These are phyloP conservation scores for Corapipo altera DNA, from an alignment of 2,113 vertebrate species.

Conservation along the genomic window DNA sequence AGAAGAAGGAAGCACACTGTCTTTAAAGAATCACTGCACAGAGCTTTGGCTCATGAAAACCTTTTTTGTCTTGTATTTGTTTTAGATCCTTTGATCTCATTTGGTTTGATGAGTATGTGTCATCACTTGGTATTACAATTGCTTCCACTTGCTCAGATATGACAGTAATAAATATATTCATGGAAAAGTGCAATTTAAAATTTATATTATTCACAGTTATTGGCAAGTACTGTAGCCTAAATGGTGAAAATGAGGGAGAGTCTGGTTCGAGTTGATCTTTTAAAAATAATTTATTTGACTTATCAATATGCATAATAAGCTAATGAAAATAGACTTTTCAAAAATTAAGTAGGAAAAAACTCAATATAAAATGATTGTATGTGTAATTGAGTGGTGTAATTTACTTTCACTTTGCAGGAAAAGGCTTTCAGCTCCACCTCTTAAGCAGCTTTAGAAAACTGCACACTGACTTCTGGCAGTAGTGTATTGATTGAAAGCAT, in stretches of 20 bases:
- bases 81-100: slow-evolving; percentile 41
- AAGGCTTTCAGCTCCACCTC: slow-evolving; percentile 40
- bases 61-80: slow-evolving; percentile 23
- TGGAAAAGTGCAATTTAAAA: slow-evolving; percentile 36
- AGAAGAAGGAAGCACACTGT: not conserved
- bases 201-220: slow-evolving; percentile 31
- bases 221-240: slow-evolving; percentile 2
- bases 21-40: not conserved
- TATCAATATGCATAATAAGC: slow-evolving; percentile 2
- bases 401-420: slow-evolving; percentile 62
- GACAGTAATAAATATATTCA: slow-evolving; percentile 43
- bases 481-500: slow-evolving; percentile 17
- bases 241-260: not conserved
- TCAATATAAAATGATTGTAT: slow-evolving; percentile 16
- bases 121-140: slow-evolving; percentile 37
- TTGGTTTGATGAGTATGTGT: slow-evolving; percentile 32
- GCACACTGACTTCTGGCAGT: not conserved
- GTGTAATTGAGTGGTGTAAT: slow-evolving; percentile 47
- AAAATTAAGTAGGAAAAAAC: slow-evolving; percentile 34
- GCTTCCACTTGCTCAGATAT: slow-evolving; percentile 49
- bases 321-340: slow-evolving; percentile 35
- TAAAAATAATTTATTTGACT: not conserved
- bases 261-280: not conserved
- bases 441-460: slow-evolving; percentile 39
- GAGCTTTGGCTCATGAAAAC: not conserved